Evolutionary conservation across 2,888 invertebrate species (phyloP), one percentile per base, ranked within the genome.

Genomic region (Sinhomidia bicolor): DNA sequence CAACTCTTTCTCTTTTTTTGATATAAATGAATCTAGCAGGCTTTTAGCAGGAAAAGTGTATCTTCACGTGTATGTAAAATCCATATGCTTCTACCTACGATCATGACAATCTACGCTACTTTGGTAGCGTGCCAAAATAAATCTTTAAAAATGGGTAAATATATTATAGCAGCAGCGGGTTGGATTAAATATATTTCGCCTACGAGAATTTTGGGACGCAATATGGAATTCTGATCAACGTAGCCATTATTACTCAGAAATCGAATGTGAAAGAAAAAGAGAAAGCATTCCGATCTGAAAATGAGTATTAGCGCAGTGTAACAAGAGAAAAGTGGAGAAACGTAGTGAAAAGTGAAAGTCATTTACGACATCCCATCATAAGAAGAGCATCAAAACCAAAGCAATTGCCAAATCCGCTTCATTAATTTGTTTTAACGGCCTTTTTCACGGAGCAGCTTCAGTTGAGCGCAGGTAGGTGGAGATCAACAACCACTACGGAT

Each of bases 331-430:
- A 7, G n/a, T n/a, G 7, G 36, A 36, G 36, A 36, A 7, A 36
- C 4, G 36, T 36, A 36, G 36, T 36, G 7, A 47, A 47, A 47
- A 10, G 47, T 80, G 51, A 10, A 79, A 41, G 41, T 41, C n/a
- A 47, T 47, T 47, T 41, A 5, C 47, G n/a, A n/a, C 10, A 47
- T 14, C 10, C 2, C 47, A 47, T 12, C 6, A 5, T 41, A 41
- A 41, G 10, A 41, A 10, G 6, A 10, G 6, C 41, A 41, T 5
- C 6, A 41, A 41, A 41, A 44, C 23, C n/a, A 36, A 29, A 78
- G 10, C 71, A 9, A 54, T 68, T 83, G 83, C 83, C 74, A 83
- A 83, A 83, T 83, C 74, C 74, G 41, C 41, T 44, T 74, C 83
- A 83, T 83, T 83, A 74, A 74, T 83, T 47, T 47, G 20, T 57